Percentiles rank a stretch among this genome's conserved stretches.
Conservation (phyloP, 2,797 vertebrate genomes). For the Cryptoprocta ferox region DNA sequence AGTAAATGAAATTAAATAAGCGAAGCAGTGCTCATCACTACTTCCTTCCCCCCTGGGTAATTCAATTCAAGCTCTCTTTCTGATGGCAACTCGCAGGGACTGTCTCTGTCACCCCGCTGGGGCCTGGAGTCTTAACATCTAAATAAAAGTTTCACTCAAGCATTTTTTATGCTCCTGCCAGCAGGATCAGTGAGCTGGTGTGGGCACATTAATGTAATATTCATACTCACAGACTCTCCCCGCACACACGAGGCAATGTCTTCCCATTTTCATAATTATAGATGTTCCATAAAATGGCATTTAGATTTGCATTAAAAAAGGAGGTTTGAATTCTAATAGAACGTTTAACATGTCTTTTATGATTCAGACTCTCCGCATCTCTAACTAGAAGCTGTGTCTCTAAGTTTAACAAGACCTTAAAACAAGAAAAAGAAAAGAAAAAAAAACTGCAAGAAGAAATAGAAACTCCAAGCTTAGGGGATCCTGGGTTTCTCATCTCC, state of each 20-base stretch:
- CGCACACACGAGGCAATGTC: constrained; percentile 74
- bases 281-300: constrained; percentile 86
- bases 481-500: background rate
- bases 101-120: constrained; percentile 87
- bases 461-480: background rate
- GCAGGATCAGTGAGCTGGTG: constrained; percentile 86
- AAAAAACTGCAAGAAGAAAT: background rate
- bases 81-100: constrained; percentile 89
- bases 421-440: background rate
- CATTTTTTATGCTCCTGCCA: constrained; percentile 88
- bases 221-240: constrained; percentile 86
- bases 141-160: constrained; percentile 88
- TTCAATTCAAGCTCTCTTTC: constrained; percentile 87
- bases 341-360: constrained; percentile 64
- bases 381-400: constrained; percentile 55
- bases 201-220: constrained; percentile 89
- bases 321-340: constrained; percentile 72
- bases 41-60: constrained; percentile 88
- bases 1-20: constrained; percentile 93
- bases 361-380: background rate
- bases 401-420: constrained; percentile 67
- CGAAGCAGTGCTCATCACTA: constrained; percentile 87
- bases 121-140: constrained; percentile 86
- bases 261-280: constrained; percentile 84
- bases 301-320: constrained; percentile 83